These are phyloP conservation scores for Tetraneura akinire DNA, from an alignment of 1,140 invertebrate genomes.

Conservation along the genomic window DNA sequence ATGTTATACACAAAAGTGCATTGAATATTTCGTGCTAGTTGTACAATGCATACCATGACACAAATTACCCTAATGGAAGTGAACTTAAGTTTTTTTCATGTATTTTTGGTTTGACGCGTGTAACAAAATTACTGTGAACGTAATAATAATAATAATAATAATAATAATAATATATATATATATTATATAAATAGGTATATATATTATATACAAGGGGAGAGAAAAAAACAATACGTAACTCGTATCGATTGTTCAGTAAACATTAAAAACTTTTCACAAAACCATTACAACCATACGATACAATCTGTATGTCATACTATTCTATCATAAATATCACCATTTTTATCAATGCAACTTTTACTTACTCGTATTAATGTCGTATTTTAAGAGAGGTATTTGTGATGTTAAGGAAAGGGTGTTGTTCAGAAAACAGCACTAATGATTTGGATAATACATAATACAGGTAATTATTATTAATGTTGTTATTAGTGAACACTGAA, in stretches of 20 bases:
- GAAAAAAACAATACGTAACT: background rate
- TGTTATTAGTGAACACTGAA: too few relatives aligned
- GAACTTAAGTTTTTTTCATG: background rate
- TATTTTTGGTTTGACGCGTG: background rate
- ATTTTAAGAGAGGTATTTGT: background rate
- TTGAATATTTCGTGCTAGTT: too few relatives aligned
- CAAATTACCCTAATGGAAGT: conserved; percentile 23
- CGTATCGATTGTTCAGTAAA: conserved; percentile 23
- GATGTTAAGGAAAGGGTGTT: too few relatives aligned
- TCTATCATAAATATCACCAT: background rate
- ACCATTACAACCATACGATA: background rate
- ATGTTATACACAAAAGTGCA: too few relatives aligned
- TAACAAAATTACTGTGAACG: background rate
- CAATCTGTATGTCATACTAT: too few relatives aligned
- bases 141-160: too few relatives aligned
- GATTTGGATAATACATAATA: too few relatives aligned
- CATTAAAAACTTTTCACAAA: background rate
- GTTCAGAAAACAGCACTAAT: too few relatives aligned
- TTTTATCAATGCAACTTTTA: background rate
- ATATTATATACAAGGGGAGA: background rate
- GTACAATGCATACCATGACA: too few relatives aligned
- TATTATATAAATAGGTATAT: too few relatives aligned
- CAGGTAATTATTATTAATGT: too few relatives aligned
- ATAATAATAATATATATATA: too few relatives aligned
- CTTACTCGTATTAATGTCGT: background rate